Evolutionary conservation across 1,140 invertebrate genomes (phyloP), one percentile per base, ranked within the genome.

Genomic region (Platyura marginata): DNA sequence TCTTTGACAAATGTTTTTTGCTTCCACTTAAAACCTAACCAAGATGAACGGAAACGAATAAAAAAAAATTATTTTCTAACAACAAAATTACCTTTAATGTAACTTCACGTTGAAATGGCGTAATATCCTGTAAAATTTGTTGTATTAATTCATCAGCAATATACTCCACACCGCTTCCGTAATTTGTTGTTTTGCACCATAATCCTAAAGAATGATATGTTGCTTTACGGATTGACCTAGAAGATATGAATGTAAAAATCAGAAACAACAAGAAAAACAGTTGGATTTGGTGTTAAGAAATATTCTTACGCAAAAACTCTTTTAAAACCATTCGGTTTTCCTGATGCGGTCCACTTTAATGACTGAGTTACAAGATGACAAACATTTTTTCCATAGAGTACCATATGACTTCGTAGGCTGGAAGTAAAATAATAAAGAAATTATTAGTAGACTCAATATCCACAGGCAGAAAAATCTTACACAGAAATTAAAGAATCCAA

Each of bases 71-170:
- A 13, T 13, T 18, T 42, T 13, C 11, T 13, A 34, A 34, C 11
- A n/a, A n/a, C n/a, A n/a, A n/a, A n/a, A n/a, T n/a, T n/a, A 47
- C 46, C 37, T 47, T 41, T 18, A 48, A 32, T 8, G 42, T 48
- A 13, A 48, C 35, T 15, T 44, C 47, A 46, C 19, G 41, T 42
- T 48, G 42, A 25, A 22, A 44, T 1, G 47, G 47, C 9, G 32
- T 40, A 42, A 46, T 37, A 29, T 48, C 47, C 5, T 25, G 10
- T 11, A 40, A 3, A 18, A 48, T 48, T 21, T 46, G 11, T 29
- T 46, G 11, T 16, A 46, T 36, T 18, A 48, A 8, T 8, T 42
- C 20, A 21, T 48, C 47, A 1, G 43, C 34, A 23, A 48, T 32
- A 13, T 23, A 20, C 36, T 48, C 44, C 21, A 39, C 36, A 13